phyloP scores from a whole-genome alignment of 2,113 vertebrate genomes.

The Phoxinus phoxinus region DNA sequence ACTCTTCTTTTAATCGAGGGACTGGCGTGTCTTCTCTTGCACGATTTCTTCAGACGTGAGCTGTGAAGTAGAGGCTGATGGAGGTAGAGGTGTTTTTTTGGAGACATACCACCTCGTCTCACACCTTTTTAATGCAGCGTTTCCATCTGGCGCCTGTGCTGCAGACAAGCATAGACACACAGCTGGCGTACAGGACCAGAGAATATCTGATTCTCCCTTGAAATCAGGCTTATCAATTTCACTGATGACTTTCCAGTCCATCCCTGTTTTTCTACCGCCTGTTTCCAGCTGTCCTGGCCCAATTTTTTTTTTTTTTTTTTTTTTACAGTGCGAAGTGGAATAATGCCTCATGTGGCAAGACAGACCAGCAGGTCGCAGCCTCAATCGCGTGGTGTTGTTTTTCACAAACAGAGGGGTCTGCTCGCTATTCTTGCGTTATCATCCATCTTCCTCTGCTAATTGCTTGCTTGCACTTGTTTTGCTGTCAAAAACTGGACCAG shows the following conservation, averaged over 20 bases:
- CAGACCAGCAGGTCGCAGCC: not conserved
- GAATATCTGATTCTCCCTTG: slow-evolving; percentile 25
- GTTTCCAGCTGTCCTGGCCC: not conserved
- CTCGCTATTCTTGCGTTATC: slow-evolving; percentile 8
- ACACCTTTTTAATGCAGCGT: slow-evolving; percentile 45
- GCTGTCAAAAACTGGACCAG: slow-evolving; percentile 10
- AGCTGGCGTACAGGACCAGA: slow-evolving; percentile 25
- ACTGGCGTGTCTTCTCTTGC: slow-evolving; percentile 52
- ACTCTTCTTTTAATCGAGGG: slow-evolving; percentile 20
- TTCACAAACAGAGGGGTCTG: not conserved
- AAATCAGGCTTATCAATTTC: slow-evolving; percentile 13
- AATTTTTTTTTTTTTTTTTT: not conserved
- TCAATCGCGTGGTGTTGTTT: slow-evolving; percentile 17
- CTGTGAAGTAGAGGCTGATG: slow-evolving; percentile 39
- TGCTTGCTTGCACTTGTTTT: slow-evolving; percentile 11
- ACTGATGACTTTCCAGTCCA: slow-evolving; percentile 12
- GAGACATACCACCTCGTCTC: slow-evolving; percentile 19
- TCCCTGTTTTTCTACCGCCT: not conserved
- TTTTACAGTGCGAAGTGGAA: not conserved
- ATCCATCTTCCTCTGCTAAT: slow-evolving; percentile 23
- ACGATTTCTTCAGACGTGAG: slow-evolving; percentile 48
- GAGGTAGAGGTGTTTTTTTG: slow-evolving; percentile 19
- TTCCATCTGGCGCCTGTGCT: slow-evolving; percentile 35
- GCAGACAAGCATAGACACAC: slow-evolving; percentile 28
- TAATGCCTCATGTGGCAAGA: slow-evolving; percentile 1